phyloP scores from a whole-genome alignment of 92 coral and sea anemone genomes.

The Heliopora coerulea region DNA sequence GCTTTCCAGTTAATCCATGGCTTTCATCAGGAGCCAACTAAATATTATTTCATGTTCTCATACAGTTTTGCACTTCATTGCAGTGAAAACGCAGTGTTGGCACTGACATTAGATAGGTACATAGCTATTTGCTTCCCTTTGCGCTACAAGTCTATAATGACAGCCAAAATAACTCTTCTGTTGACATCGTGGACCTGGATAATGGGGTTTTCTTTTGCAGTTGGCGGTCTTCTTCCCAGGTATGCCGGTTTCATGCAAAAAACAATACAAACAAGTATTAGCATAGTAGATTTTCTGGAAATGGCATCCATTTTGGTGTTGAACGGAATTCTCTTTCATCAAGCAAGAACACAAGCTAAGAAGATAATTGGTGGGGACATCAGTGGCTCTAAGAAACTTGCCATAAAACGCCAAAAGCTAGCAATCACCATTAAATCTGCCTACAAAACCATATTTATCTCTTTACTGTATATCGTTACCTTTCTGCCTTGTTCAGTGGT shows the following conservation, averaged over 20 bases:
- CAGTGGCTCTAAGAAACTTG: background rate
- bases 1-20: background rate
- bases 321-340: background rate
- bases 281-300: background rate
- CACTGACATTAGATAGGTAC: background rate
- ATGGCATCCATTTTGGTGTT: background rate
- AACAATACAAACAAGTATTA: background rate
- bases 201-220: background rate
- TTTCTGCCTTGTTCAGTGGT: too few relatives aligned
- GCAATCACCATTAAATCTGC: background rate
- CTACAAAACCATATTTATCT: too few relatives aligned
- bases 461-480: too few relatives aligned
- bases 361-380: background rate
- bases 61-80: background rate
- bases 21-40: background rate
- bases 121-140: background rate
- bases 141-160: background rate
- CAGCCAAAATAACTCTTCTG: background rate
- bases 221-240: too few relatives aligned
- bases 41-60: background rate
- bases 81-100: background rate
- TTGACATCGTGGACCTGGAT: background rate
- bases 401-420: background rate
- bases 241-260: background rate
- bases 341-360: background rate